phyloP scores from a whole-genome alignment of 2,113 vertebrate species.

The Xenopus laevis region DNA sequence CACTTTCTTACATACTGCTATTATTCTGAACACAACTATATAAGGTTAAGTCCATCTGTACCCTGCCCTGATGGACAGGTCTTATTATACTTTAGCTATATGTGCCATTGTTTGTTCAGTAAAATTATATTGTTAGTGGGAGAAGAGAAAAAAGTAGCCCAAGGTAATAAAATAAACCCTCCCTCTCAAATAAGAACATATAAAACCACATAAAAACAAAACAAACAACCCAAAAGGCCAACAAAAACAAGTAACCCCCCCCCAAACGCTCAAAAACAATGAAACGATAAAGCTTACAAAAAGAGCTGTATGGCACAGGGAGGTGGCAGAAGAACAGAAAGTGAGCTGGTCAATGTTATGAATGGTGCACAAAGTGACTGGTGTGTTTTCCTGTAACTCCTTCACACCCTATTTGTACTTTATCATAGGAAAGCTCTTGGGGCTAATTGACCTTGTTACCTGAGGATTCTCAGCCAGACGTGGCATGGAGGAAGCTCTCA shows the following conservation, averaged over 20 bases:
- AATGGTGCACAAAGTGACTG: neutral
- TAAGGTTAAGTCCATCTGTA: no score
- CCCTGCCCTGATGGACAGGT: neutral
- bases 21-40: no score
- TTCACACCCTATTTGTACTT: neutral
- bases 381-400: neutral
- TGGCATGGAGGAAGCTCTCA: constrained; percentile 96
- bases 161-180: no score
- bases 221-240: constrained; percentile 23
- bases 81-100: neutral
- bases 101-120: neutral
- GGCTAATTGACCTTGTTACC: constrained; percentile 67
- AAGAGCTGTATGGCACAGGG: constrained; percentile 15
- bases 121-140: neutral
- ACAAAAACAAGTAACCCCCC: constrained; percentile 25
- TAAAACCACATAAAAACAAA: neutral
- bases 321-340: neutral
- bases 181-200: no score
- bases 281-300: constrained; percentile 25
- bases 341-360: neutral
- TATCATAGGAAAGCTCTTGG: neutral
- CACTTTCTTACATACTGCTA: no score
- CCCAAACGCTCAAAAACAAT: constrained; percentile 14
- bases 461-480: constrained; percentile 89
- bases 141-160: no score